A percentile compares a stretch with the other conserved stretches of the same genome.
These are phyloP conservation scores for Drosophila pseudoananassae DNA, from an alignment of 1,140 invertebrate species.

Conservation along the genomic window DNA sequence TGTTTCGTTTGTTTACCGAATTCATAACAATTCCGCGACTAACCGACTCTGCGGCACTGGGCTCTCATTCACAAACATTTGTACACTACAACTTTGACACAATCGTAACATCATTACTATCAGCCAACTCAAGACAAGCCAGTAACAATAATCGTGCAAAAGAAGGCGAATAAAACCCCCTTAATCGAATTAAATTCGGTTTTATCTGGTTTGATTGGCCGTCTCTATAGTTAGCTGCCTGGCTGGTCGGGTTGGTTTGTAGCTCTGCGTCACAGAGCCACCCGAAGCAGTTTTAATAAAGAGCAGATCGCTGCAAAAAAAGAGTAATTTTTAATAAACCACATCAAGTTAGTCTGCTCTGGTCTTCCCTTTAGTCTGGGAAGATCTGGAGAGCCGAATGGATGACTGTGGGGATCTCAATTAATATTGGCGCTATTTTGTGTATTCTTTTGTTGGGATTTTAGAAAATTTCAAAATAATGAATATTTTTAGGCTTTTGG, in stretches of 20 bases:
- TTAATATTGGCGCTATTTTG: neutral
- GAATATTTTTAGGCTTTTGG: too few species aligned
- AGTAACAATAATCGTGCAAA: constrained; percentile 43
- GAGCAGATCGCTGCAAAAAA: constrained; percentile 23
- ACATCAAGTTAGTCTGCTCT: constrained; percentile 13
- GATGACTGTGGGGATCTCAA: neutral
- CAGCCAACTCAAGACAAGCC: constrained; percentile 34
- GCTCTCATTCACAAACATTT: constrained; percentile 35
- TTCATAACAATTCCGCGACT: constrained; percentile 50
- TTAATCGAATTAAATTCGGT: constrained; percentile 83
- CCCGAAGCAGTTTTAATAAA: constrained; percentile 27
- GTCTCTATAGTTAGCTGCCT: constrained; percentile 24
- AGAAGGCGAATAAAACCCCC: constrained; percentile 65
- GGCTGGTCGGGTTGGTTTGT: constrained; percentile 24
- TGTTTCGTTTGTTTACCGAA: constrained; percentile 70
- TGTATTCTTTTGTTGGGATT: too few species aligned
- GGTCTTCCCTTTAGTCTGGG: neutral
- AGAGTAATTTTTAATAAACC: constrained; percentile 43
- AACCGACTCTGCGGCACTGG: constrained; percentile 22
- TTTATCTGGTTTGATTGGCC: constrained; percentile 81
- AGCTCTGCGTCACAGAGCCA: constrained; percentile 29
- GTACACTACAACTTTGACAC: constrained; percentile 39
- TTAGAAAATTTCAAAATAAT: too few species aligned
- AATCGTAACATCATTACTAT: constrained; percentile 66
- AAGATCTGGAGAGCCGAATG: neutral